A percentile compares a stretch with the other conserved stretches of the same genome.
phyloP scores from a whole-genome alignment of 2,113 vertebrate species.

The Podarcis cretensis region DNA sequence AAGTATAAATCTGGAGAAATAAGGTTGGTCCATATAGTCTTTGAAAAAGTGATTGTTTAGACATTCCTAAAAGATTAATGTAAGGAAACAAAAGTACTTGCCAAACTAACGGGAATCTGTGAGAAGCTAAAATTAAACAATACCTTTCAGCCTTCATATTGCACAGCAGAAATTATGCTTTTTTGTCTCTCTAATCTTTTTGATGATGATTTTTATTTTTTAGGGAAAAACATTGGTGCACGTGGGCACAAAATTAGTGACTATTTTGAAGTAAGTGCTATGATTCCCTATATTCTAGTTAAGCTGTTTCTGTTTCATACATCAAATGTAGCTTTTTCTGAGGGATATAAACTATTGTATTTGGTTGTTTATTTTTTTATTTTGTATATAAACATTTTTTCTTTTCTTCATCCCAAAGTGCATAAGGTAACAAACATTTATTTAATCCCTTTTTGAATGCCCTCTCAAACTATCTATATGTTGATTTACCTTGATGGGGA shows the following conservation, averaged over 20 bases:
- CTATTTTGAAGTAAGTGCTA: constrained; percentile 95
- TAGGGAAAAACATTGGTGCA: constrained; percentile 90
- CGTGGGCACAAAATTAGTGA: constrained; percentile 99
- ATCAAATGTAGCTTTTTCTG: neutral
- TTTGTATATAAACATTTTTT: neutral
- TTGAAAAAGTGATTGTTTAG: neutral
- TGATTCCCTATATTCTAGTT: neutral
- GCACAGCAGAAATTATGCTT: neutral
- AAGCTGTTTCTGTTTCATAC: neutral
- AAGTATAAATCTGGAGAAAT: neutral
- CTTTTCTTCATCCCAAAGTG: neutral
- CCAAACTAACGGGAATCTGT: constrained; percentile 11
- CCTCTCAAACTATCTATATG: neutral
- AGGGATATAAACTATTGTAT: neutral
- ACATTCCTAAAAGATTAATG: too few relatives aligned
- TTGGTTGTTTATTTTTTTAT: neutral
- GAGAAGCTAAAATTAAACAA: constrained; percentile 33
- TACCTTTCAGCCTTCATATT: constrained; percentile 28
- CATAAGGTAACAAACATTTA: neutral
- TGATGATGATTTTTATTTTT: constrained; percentile 30
- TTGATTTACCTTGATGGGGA: neutral
- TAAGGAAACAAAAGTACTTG: neutral
- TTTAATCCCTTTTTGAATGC: neutral
- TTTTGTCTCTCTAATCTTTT: neutral
- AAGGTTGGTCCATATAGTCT: neutral